Conservation (phyloP, 2,113 vertebrate genomes). For the Cromileptes altivelis region DNA sequence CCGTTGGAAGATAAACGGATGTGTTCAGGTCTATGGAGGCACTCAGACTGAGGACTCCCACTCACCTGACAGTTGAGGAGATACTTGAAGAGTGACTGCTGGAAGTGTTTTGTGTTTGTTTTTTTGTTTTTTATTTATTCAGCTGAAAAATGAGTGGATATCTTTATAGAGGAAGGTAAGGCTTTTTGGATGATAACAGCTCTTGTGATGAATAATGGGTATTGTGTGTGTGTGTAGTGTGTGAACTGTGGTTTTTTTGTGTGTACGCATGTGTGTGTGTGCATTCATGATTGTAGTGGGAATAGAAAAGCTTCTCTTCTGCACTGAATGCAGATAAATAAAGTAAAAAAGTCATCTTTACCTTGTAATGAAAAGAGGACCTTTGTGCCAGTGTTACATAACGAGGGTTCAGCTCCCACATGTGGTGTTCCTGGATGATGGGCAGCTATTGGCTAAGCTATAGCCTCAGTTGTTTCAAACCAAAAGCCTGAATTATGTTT, state of each 20-base stretch:
- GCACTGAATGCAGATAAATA: neutral
- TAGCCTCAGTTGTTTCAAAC: conserved; percentile 10
- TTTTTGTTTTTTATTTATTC: neutral
- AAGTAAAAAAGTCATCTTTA: neutral
- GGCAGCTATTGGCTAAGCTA: conserved; percentile 40
- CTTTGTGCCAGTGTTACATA: conserved; percentile 48
- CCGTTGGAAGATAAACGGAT: conserved; percentile 9
- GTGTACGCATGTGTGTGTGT: conserved; percentile 3
- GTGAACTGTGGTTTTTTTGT: neutral
- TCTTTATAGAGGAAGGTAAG: conserved; percentile 85
- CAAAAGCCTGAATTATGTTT: conserved; percentile 11
- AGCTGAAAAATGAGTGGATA: conserved; percentile 80
- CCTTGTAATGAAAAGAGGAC: neutral
- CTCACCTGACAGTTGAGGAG: conserved; percentile 39
- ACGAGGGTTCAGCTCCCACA: conserved; percentile 13
- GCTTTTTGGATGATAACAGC: conserved; percentile 13
- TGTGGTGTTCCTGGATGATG: neutral
- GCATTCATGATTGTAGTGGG: conserved; percentile 11
- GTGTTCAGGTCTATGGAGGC: conserved; percentile 15
- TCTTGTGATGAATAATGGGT: neutral
- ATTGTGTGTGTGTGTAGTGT: conserved; percentile 14
- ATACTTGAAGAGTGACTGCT: neutral
- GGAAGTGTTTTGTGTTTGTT: neutral
- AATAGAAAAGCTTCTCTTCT: conserved; percentile 21
- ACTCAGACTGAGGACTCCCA: conserved; percentile 13